Conservation (phyloP, 2,113 vertebrate genomes). For the Osmerus mordax region DNA sequence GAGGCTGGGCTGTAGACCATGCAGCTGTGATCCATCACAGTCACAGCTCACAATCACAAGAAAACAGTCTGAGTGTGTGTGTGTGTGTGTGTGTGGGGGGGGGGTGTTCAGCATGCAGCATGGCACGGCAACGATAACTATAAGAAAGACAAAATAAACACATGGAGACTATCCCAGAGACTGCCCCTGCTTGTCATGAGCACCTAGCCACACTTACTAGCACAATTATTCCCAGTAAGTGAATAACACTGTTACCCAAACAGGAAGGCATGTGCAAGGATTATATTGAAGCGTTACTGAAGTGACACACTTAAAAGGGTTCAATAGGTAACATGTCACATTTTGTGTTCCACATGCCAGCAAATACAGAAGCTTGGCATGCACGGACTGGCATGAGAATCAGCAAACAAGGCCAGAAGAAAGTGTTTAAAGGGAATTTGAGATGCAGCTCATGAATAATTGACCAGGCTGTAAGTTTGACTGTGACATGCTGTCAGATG, state of each 20-base stretch:
- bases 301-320: conserved; percentile 50
- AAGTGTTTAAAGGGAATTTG: conserved; percentile 26
- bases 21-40: conserved; percentile 52
- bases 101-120: no score
- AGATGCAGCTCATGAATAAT: conserved; percentile 43
- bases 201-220: no score
- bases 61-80: not conserved
- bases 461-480: conserved; percentile 22
- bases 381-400: conserved; percentile 13
- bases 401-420: conserved; percentile 15
- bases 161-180: no score
- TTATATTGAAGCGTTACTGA: conserved; percentile 13
- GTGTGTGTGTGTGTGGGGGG: no score
- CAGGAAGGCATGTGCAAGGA: not conserved
- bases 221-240: not conserved
- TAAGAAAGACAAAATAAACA: no score
- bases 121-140: no score
- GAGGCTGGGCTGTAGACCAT: conserved; percentile 46
- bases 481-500: conserved; percentile 43
- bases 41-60: conserved; percentile 7
- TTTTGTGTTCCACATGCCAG: conserved; percentile 28
- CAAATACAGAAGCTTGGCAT: conserved; percentile 22
- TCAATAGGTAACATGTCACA: conserved; percentile 54
- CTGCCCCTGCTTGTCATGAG: no score
- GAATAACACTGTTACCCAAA: not conserved